A percentile compares a stretch with the other conserved stretches of the same genome.
phyloP scores from a whole-genome alignment of 2,797 vertebrate species.

The Cyclura pinguis region DNA sequence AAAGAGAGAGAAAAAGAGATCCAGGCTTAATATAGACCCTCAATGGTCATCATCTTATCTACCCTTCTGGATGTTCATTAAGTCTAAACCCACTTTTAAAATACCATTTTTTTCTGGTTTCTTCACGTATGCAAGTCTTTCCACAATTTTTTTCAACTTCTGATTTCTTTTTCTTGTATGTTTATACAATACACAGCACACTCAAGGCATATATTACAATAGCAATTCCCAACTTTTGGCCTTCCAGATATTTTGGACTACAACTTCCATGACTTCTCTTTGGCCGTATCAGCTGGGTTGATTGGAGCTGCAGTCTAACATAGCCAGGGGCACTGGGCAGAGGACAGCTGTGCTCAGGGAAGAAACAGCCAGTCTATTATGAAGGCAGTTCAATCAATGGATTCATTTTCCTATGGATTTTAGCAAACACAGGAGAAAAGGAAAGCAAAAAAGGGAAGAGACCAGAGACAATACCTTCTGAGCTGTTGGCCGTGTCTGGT shows the following conservation, averaged over 20 bases:
- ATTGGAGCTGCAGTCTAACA: not conserved
- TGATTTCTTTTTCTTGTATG: not conserved
- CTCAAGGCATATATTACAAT: not conserved
- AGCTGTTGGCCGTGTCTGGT: constrained; percentile 88
- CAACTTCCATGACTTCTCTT: not conserved
- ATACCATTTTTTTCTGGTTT: not conserved
- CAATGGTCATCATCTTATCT: not conserved
- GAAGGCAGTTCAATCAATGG: not conserved
- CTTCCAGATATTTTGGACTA: not conserved
- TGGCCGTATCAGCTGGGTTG: not conserved
- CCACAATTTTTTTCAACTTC: not conserved
- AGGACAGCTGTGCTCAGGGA: not conserved
- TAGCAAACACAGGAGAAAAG: not conserved
- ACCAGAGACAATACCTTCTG: constrained; percentile 84
- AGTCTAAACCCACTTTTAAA: not conserved
- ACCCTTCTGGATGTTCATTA: not conserved
- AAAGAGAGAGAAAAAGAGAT: not conserved
- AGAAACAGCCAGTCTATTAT: not conserved
- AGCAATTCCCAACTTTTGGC: not conserved
- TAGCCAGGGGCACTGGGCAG: not conserved
- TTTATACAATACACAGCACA: not conserved
- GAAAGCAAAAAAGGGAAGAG: not conserved
- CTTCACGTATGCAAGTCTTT: not conserved
- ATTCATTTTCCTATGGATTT: not conserved
- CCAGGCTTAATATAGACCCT: not conserved